phyloP scores from a whole-genome alignment of 2,113 vertebrate genomes.

The Microcebus jonahi region DNA sequence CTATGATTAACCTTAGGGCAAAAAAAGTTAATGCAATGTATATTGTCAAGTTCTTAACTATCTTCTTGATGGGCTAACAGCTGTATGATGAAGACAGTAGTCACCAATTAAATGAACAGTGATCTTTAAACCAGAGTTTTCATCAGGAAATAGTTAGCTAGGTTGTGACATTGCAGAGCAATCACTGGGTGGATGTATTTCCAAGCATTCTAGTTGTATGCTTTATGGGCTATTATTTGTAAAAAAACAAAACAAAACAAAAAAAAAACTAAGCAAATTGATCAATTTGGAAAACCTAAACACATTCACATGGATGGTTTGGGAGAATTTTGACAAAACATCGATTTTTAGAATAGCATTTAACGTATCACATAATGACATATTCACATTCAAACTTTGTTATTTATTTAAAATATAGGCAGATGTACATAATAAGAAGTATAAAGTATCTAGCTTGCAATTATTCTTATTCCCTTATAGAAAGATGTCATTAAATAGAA shows the following conservation, averaged over 20 bases:
- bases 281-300: slow-evolving; percentile 25
- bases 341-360: slow-evolving; percentile 38
- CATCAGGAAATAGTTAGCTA: background rate
- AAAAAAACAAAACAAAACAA: no score
- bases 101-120: slow-evolving; percentile 62
- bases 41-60: slow-evolving; percentile 66
- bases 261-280: background rate
- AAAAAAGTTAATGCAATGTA: slow-evolving; percentile 63
- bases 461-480: background rate
- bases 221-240: background rate
- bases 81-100: slow-evolving; percentile 62
- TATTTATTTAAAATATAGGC: slow-evolving; percentile 25
- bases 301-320: background rate
- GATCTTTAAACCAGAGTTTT: slow-evolving; percentile 33
- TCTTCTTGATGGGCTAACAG: slow-evolving; percentile 59
- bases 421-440: background rate
- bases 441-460: background rate
- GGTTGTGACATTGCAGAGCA: background rate
- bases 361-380: background rate
- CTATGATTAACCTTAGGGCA: slow-evolving; percentile 69
- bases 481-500: slow-evolving; percentile 20
- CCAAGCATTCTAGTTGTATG: background rate
- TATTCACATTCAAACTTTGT: background rate
- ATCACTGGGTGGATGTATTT: background rate
- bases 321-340: slow-evolving; percentile 34